These are phyloP conservation scores for Girardinus metallicus DNA, from an alignment of 2,797 vertebrate species.

Conservation along the genomic window DNA sequence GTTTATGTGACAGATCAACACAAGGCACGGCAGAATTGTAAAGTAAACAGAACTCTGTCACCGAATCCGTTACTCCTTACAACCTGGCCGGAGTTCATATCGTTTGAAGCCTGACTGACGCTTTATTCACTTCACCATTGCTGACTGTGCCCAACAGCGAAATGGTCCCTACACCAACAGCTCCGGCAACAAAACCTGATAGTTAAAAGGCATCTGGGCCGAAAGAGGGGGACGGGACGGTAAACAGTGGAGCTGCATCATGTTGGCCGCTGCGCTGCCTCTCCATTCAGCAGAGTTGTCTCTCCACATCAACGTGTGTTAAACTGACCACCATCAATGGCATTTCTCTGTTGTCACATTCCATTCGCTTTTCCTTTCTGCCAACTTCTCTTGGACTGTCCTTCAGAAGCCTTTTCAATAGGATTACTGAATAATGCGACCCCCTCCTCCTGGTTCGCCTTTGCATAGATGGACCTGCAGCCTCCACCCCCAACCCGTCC, in stretches of 20 bases:
- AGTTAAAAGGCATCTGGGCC: neutral
- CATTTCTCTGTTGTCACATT: constrained; percentile 85
- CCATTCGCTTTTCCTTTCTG: constrained; percentile 79
- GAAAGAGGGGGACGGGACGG: neutral
- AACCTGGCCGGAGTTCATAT: neutral
- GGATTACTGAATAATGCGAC: constrained; percentile 84
- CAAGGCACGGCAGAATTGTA: neutral
- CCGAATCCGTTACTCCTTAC: neutral
- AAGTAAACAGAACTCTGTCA: neutral
- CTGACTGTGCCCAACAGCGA: neutral
- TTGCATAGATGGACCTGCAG: constrained; percentile 74
- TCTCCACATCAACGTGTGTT: constrained; percentile 73
- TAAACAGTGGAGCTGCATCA: neutral
- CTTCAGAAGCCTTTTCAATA: constrained; percentile 84
- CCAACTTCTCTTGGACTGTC: constrained; percentile 77
- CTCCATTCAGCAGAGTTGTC: constrained; percentile 67
- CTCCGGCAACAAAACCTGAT: neutral
- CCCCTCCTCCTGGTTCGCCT: constrained; percentile 40
- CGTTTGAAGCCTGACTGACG: neutral
- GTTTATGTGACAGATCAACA: neutral
- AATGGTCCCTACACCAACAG: neutral
- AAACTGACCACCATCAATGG: constrained; percentile 83
- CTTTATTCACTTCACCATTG: neutral
- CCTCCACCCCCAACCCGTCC: constrained; percentile 25
- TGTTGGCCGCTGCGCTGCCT: constrained; percentile 37